These are phyloP conservation scores for Palythoa grandiflora DNA, from an alignment of 92 coral and sea anemone species.

Conservation along the genomic window DNA sequence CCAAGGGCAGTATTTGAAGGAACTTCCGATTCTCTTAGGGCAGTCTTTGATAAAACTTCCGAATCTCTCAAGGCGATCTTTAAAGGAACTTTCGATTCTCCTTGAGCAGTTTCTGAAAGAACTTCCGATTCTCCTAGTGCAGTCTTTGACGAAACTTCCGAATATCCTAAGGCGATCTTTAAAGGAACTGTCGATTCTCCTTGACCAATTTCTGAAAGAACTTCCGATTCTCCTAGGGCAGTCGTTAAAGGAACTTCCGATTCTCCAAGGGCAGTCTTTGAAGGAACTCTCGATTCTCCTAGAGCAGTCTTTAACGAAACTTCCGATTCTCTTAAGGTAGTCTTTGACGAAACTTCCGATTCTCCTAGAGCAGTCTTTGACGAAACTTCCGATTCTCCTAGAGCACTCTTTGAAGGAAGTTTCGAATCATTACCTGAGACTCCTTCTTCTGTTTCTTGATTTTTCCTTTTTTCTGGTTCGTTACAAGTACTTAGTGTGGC, in stretches of 20 bases:
- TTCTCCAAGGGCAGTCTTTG: no score
- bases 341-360: background rate
- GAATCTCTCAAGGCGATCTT: no score
- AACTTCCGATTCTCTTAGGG: background rate
- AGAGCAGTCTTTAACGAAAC: no score
- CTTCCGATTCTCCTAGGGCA: no score
- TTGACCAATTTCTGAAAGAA: no score
- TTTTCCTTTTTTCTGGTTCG: background rate
- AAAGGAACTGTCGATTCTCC: background rate
- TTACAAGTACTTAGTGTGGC: background rate
- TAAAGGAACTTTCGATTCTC: background rate
- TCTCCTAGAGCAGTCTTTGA: no score
- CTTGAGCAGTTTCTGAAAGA: background rate
- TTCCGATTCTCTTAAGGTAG: background rate
- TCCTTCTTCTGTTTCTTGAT: background rate
- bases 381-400: background rate
- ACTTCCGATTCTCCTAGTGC: background rate
- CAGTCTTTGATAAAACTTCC: no score
- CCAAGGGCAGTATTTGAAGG: background rate
- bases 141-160: background rate
- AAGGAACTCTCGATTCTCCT: no score
- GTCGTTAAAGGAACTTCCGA: no score
- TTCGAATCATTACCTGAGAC: background rate
- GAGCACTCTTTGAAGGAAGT: background rate
- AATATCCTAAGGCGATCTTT: no score